These are phyloP conservation scores for Drosophila subsilvestris DNA, from an alignment of 2,888 invertebrate genomes.

Conservation along the genomic window DNA sequence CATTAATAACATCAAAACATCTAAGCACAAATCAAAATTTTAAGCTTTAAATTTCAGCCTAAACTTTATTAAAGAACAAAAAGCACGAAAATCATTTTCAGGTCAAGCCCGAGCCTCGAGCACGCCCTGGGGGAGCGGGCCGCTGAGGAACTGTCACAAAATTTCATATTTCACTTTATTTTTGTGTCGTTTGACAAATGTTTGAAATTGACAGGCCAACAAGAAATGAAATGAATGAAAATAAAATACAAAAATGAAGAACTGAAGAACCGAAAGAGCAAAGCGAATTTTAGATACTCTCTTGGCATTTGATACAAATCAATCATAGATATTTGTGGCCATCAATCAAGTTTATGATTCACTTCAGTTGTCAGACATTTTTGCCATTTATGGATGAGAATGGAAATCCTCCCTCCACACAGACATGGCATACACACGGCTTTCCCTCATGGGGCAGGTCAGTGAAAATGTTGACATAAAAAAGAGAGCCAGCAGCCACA, in stretches of 20 bases:
- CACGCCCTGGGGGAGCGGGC: conserved; percentile 8
- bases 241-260: neutral
- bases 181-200: conserved; percentile 38
- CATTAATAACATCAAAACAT: too few species aligned
- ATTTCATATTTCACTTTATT: conserved; percentile 46
- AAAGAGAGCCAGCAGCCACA: conserved; percentile 11
- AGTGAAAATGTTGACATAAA: conserved; percentile 35
- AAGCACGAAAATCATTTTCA: conserved; percentile 25
- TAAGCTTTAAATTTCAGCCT: neutral
- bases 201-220: conserved; percentile 63
- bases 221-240: conserved; percentile 22
- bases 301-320: neutral
- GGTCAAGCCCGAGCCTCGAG: conserved; percentile 15
- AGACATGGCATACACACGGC: neutral
- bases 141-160: conserved; percentile 47
- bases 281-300: neutral
- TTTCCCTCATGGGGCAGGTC: conserved; percentile 40
- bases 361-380: neutral
- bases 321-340: neutral
- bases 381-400: conserved; percentile 8
- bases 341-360: neutral
- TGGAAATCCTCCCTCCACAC: conserved; percentile 8
- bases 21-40: too few species aligned
- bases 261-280: neutral
- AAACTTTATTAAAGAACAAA: conserved; percentile 5